Conservation (phyloP, 2,797 vertebrate species). For the Buphagus erythrorhynchus region DNA sequence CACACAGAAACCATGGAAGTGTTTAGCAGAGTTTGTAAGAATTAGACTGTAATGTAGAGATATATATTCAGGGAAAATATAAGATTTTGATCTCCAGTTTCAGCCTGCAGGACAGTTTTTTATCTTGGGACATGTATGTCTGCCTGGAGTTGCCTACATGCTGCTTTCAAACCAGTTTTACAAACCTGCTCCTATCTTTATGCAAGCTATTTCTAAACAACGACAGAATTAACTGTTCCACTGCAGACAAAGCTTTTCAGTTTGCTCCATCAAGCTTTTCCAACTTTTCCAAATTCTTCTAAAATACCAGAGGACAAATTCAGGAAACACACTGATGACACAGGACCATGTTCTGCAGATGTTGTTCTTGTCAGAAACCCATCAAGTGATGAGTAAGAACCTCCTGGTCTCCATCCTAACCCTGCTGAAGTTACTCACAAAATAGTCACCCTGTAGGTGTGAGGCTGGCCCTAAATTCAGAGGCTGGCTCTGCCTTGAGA, state of each 20-base stretch:
- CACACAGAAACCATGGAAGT: rapidly evolving
- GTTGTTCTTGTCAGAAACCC: background rate
- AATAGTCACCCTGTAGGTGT: background rate
- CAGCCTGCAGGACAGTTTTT: background rate
- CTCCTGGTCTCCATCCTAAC: background rate
- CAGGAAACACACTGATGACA: background rate
- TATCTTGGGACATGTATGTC: background rate
- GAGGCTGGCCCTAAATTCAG: background rate
- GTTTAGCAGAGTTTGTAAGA: background rate
- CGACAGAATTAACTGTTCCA: background rate
- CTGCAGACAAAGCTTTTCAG: background rate
- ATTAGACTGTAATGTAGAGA: background rate
- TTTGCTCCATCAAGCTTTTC: background rate
- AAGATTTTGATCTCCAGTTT: background rate
- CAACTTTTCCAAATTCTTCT: background rate
- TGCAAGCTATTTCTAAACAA: background rate
- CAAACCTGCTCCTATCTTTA: background rate
- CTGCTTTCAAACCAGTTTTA: background rate
- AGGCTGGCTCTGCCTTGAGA: background rate
- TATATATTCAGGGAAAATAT: background rate
- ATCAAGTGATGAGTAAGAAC: background rate
- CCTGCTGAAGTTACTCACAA: background rate
- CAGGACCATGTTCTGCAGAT: background rate
- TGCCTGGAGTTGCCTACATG: background rate
- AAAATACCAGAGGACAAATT: background rate